Evolutionary conservation across 2,113 vertebrate genomes (phyloP), one percentile per base, ranked within the genome.

Genomic region (Pimephales promelas): DNA sequence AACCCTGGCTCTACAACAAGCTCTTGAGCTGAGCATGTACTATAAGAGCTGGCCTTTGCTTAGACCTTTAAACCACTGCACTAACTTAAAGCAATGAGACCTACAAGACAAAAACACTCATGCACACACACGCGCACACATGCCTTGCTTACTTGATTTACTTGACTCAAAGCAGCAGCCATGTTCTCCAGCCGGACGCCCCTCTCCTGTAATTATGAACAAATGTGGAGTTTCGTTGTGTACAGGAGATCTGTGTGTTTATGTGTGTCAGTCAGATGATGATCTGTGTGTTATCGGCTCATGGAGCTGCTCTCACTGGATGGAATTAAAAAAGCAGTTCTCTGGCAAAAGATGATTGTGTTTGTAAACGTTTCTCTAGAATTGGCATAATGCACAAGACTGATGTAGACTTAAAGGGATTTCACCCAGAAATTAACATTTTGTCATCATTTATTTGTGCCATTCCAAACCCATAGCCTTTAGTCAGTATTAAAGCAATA

Each of bases 21-120:
- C 31, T 56, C 31, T 77, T 9, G 14, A 66, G 2, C 52, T 31
- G 26, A 49, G 77, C 59, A 70, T 81, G 61, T 70, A 36, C 47
- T 54, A 54, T 54, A 70, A 40, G 22, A 81, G 9, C 61, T 61
- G 76, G 64, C 73, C 54, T 87, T 77, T 52, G 84, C 78, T 64
- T 59, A 83, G 36, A 83, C 83, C 66, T 81, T 87, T 86, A 87
- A 88, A 84, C 72, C 54, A 73, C 52, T 87, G 77, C 72, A 83
- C 61, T 77, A 80, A 26, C 45, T 57, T 72, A 54, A 79, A 81
- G 81, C 73, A 86, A 70, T 68, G 73, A 28, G 47, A 49, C 40
- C 68, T 71, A 11, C 61, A 64, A 31, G 24, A 73, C 68, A 64
- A 45, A 81, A 34, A 78, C 79, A 52, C 62, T 59, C 31, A 62